Base-by-base conservation (phyloP, 2,888 invertebrate species). In the Sarcophaga caerulescens region DNA sequence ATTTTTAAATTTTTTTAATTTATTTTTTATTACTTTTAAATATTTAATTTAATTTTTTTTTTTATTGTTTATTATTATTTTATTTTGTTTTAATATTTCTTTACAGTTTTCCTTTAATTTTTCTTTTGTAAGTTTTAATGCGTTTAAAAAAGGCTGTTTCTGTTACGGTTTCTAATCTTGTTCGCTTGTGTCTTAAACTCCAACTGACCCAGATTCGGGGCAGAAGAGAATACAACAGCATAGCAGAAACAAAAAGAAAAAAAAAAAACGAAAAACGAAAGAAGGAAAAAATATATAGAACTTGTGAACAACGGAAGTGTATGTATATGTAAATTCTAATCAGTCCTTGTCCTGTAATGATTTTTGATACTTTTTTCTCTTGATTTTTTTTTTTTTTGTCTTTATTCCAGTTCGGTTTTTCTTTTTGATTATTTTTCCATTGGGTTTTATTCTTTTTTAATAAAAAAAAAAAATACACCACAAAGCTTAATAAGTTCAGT, bases 241-340 rank as follows among this genome's bases (percentile, higher is more conserved):
- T 19, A 19, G 17, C 10, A n/a, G 19, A 60, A 60, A 60, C 6
- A 0, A n/a, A 60, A 14, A 76, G 62, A 69, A 70, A n/a, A 57
- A 52, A 66, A 77, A 62, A 69, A 77, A 62, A 35, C 35, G 8
- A 35, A 35, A 35, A 35, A 35, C 35, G 35, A 35, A 35, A 35
- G 35, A 35, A 35, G 35, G 35, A 35, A 35, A 35, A 35, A 35
- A 35, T 35, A 35, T 35, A 35, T 35, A 35, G 35, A 63, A 71
- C 66, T 70, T 86, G 81, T 84, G 84, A 84, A 86, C 78, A 84
- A 86, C 84, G 86, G 86, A 86, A 86, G 84, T 86, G 86, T 86
- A 86, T 86, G 86, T 86, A 86, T 86, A 86, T 86, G 86, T 86
- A 84, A 86, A 86, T 86, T 86, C 86, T 86, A 86, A 86, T 86